Conservation (phyloP, 2,113 vertebrate species). For the Tragelaphus buxtoni region DNA sequence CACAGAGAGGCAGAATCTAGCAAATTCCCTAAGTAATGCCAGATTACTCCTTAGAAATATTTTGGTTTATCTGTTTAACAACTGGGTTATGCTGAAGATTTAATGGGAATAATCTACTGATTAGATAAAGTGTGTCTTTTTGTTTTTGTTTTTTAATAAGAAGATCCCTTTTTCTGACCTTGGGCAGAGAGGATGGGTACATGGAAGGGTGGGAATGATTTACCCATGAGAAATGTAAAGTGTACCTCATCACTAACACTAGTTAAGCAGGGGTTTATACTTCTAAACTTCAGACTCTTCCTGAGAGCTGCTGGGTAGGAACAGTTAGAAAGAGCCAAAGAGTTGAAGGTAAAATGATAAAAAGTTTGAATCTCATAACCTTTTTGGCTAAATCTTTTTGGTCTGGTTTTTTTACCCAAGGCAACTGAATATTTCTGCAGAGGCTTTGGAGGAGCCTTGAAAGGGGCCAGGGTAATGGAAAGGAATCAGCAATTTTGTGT, state of each 20-base stretch:
- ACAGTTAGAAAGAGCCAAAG: not conserved
- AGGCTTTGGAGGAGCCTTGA: not conserved
- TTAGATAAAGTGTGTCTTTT: not conserved
- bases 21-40: not conserved
- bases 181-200: not conserved
- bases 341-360: not conserved
- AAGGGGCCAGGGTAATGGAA: not conserved
- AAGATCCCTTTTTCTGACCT: not conserved
- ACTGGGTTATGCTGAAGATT: not conserved
- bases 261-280: not conserved
- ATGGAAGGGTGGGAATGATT: not conserved
- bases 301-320: not conserved
- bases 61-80: not conserved
- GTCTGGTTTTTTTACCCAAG: not conserved
- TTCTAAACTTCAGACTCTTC: not conserved
- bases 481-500: not conserved
- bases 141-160: not conserved
- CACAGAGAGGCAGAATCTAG: not conserved
- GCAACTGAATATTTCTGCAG: not conserved
- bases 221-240: not conserved
- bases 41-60: not conserved
- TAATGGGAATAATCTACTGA: not conserved
- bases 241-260: not conserved
- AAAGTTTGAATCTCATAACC: not conserved
- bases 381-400: not conserved